Percentiles rank a stretch among this genome's conserved stretches.
Conservation (phyloP, 1,140 invertebrate genomes). For the Paraescarpia echinospica region DNA sequence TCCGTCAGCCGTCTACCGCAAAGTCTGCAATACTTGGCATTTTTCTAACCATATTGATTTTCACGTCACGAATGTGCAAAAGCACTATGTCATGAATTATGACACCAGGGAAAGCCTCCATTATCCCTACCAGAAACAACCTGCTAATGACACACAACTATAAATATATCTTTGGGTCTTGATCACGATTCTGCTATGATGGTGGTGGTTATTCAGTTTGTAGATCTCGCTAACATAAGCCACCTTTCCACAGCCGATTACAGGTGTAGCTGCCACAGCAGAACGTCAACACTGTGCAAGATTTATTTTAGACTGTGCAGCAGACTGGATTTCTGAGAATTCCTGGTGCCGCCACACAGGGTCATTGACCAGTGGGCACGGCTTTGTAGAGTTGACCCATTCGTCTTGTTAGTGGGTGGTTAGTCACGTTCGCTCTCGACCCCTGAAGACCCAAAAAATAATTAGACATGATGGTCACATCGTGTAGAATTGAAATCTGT, state of each 20-base stretch:
- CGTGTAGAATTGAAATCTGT: too few relatives aligned
- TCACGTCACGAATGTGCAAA: neutral
- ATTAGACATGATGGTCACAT: neutral
- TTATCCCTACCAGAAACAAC: neutral
- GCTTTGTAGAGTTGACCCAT: neutral
- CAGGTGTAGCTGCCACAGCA: neutral
- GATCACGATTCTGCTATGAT: neutral
- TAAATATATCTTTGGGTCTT: neutral
- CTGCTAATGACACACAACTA: neutral
- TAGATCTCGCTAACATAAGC: neutral
- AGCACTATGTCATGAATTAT: neutral
- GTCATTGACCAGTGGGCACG: neutral
- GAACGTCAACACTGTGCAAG: neutral
- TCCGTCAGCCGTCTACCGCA: neutral
- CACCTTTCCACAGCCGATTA: neutral
- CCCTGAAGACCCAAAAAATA: neutral
- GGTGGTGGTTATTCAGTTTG: neutral
- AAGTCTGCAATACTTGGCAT: neutral
- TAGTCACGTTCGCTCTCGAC: too few relatives aligned
- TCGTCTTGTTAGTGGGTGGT: neutral
- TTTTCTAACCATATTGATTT: constrained; percentile 1
- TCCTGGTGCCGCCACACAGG: neutral
- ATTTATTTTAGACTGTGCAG: neutral
- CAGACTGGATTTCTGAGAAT: neutral
- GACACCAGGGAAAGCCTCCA: neutral